Percentiles rank a stretch among this genome's conserved stretches.
Conservation (phyloP, 1,140 invertebrate species). For the Pachyrhynchus sulphureomaculatus region DNA sequence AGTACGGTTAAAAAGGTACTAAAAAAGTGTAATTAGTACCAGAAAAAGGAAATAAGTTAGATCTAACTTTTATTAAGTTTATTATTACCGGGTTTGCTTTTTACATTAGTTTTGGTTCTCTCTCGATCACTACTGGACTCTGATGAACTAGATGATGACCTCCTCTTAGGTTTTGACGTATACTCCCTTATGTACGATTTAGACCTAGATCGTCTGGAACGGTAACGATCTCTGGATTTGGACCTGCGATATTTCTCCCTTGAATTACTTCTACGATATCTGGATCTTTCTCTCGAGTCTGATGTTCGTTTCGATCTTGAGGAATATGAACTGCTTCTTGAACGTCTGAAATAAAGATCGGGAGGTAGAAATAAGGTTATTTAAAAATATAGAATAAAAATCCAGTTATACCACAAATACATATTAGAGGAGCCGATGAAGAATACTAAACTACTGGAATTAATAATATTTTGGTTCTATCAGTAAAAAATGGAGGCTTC, state of each 20-base stretch:
- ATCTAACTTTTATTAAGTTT: no score
- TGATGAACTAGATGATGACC: conserved; percentile 33
- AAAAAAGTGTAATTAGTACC: no score
- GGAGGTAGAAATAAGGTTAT: conserved; percentile 1
- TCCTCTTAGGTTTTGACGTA: conserved; percentile 34
- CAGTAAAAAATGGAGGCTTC: no score
- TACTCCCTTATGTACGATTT: conserved; percentile 42
- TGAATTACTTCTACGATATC: conserved; percentile 14
- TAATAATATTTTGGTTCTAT: no score
- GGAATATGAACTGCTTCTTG: conserved; percentile 32
- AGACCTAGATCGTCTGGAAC: conserved; percentile 39
- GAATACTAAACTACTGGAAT: no score
- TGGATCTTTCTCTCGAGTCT: conserved; percentile 34
- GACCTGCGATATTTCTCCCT: conserved; percentile 27
- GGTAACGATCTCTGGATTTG: conserved; percentile 36
- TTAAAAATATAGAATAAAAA: not conserved
- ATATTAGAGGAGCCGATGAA: no score
- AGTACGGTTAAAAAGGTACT: no score
- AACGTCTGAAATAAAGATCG: conserved; percentile 3
- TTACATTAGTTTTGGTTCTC: conserved; percentile 11
- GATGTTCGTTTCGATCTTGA: conserved; percentile 35
- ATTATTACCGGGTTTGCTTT: conserved; percentile 18
- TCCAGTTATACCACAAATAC: not conserved
- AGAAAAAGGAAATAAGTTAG: no score
- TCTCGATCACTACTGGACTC: conserved; percentile 15